A percentile compares a stretch with the other conserved stretches of the same genome.
Evolutionary conservation across 2,888 invertebrate genomes (phyloP).

Genomic region (Podotricha telesiphe): DNA sequence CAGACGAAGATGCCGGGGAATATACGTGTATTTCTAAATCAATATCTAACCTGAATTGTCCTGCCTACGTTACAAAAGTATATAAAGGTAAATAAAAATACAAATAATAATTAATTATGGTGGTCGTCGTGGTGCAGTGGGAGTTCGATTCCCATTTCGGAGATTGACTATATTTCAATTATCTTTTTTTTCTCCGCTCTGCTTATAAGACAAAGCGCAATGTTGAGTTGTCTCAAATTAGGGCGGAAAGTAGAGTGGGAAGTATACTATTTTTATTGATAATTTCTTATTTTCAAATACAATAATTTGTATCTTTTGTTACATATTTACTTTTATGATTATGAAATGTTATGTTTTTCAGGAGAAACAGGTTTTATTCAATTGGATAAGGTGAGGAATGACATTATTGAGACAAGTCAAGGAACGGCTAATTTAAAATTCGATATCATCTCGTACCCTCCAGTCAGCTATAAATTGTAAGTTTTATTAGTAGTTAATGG

Average conservation of each 20-base stretch:
- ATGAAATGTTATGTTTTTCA: constrained; percentile 27
- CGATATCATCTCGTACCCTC: background rate
- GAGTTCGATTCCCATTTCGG: no score
- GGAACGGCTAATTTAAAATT: background rate
- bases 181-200: no score
- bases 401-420: background rate
- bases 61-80: constrained; percentile 45
- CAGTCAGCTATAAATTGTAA: constrained; percentile 14
- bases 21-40: constrained; percentile 58
- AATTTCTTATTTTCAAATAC: no score
- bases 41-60: constrained; percentile 49
- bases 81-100: constrained; percentile 53
- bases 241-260: no score
- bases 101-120: no score
- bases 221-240: no score
- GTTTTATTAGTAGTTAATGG: background rate
- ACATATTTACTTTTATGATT: no score
- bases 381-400: background rate
- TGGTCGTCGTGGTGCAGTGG: no score
- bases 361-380: constrained; percentile 32
- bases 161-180: no score
- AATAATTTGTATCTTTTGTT: no score
- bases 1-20: constrained; percentile 54
- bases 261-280: no score
- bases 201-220: no score